phyloP scores from a whole-genome alignment of 2,888 invertebrate genomes.

The Drosophila kanekoi region DNA sequence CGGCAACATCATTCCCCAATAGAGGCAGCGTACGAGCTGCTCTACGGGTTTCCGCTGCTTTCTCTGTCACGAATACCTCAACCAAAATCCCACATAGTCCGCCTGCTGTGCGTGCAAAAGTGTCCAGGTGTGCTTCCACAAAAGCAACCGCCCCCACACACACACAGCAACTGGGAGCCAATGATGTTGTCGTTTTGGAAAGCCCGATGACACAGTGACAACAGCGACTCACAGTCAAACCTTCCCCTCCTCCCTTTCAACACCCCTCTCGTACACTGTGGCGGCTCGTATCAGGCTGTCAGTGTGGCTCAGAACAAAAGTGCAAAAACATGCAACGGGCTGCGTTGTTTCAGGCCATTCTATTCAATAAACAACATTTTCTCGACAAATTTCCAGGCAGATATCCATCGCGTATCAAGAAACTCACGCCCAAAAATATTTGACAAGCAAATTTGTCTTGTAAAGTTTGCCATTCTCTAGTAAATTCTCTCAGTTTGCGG shows the following conservation, averaged over 20 bases:
- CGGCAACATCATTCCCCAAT: constrained; percentile 42
- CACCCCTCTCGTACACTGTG: not conserved
- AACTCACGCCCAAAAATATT: too few relatives aligned
- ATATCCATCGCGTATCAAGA: too few relatives aligned
- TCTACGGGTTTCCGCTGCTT: constrained; percentile 17
- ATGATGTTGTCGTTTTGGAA: constrained; percentile 40
- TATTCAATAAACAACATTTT: too few relatives aligned
- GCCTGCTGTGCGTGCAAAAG: constrained; percentile 65
- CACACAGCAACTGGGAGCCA: constrained; percentile 30
- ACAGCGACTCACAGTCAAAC: constrained; percentile 25
- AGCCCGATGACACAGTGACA: constrained; percentile 56
- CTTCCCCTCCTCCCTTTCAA: not conserved
- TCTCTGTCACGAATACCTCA: constrained; percentile 63
- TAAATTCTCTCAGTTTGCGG: too few relatives aligned
- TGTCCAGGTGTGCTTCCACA: constrained; percentile 44
- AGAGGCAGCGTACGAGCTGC: constrained; percentile 12
- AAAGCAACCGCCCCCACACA: constrained; percentile 8
- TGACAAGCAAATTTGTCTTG: too few relatives aligned
- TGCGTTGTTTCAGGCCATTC: too few relatives aligned
- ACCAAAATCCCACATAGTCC: constrained; percentile 69
- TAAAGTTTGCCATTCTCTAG: too few relatives aligned
- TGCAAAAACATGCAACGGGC: too few relatives aligned
- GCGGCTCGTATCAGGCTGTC: constrained; percentile 5
- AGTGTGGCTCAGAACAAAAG: constrained; percentile 2
- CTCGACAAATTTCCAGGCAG: too few relatives aligned